Conservation (phyloP, 2,113 vertebrate species). For the Pithys albifrons region DNA sequence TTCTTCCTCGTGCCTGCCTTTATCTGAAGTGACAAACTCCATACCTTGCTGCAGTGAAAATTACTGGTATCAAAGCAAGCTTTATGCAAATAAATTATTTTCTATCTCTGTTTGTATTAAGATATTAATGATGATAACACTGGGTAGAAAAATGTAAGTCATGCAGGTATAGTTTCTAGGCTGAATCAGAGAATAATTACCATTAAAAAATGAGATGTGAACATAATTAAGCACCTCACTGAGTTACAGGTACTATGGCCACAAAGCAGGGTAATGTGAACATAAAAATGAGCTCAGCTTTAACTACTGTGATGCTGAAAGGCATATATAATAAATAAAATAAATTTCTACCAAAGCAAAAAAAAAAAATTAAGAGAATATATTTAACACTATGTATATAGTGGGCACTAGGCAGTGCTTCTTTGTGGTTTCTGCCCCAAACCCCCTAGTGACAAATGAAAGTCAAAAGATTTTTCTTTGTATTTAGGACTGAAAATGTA, state of each 20-base stretch:
- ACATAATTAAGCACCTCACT: neutral
- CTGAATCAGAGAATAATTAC: neutral
- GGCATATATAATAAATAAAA: neutral
- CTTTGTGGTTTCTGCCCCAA: neutral
- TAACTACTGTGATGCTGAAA: neutral
- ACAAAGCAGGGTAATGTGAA: neutral
- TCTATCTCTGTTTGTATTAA: neutral
- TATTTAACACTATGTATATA: neutral
- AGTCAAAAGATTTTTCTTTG: neutral
- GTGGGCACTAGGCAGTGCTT: neutral
- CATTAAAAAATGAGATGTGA: neutral
- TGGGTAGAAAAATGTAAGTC: neutral
- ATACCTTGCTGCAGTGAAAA: neutral
- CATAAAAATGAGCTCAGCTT: neutral
- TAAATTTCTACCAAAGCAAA: neutral
- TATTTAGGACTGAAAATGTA: neutral
- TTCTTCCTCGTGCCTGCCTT: neutral
- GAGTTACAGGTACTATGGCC: neutral
- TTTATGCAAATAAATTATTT: neutral
- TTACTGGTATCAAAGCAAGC: neutral
- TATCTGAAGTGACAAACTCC: neutral
- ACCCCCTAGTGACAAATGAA: neutral
- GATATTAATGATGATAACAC: neutral
- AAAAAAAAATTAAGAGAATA: neutral
- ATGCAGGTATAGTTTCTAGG: neutral